Evolutionary conservation across 2,113 vertebrate species (phyloP).

Genomic region (Phrynocephalus versicolor): DNA sequence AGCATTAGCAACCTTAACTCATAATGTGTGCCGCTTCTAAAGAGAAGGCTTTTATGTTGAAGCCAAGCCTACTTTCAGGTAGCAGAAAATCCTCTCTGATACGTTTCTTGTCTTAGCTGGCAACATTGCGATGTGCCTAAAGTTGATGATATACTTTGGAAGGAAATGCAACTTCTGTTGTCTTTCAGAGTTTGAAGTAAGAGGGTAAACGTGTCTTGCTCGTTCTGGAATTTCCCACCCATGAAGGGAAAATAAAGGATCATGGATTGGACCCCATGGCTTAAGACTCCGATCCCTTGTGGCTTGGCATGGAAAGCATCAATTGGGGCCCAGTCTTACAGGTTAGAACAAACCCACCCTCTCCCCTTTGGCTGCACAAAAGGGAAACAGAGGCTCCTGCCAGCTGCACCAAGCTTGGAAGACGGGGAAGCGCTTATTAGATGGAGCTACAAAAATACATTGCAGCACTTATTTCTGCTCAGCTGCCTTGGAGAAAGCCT

Average conservation of each 20-base stretch:
- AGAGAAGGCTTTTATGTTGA: background rate
- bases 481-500: background rate
- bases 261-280: background rate
- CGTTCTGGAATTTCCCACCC: conserved; percentile 12
- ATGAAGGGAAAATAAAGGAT: conserved; percentile 11
- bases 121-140: background rate
- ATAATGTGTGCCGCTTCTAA: background rate
- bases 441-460: background rate
- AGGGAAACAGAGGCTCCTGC: background rate
- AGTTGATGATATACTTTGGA: background rate
- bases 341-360: conserved; percentile 13
- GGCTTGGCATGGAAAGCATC: conserved; percentile 7
- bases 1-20: background rate
- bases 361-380: background rate
- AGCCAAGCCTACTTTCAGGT: background rate
- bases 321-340: conserved; percentile 7
- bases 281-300: background rate
- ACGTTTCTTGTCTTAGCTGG: background rate
- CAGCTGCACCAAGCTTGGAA: background rate
- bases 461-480: background rate
- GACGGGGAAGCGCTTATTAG: background rate
- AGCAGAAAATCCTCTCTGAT: background rate
- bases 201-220: background rate
- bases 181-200: background rate
- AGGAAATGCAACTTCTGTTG: conserved; percentile 13